Percentiles rank a stretch among this genome's conserved stretches.
phyloP scores from a whole-genome alignment of 2,113 vertebrate species.

The Cottus gobio region DNA sequence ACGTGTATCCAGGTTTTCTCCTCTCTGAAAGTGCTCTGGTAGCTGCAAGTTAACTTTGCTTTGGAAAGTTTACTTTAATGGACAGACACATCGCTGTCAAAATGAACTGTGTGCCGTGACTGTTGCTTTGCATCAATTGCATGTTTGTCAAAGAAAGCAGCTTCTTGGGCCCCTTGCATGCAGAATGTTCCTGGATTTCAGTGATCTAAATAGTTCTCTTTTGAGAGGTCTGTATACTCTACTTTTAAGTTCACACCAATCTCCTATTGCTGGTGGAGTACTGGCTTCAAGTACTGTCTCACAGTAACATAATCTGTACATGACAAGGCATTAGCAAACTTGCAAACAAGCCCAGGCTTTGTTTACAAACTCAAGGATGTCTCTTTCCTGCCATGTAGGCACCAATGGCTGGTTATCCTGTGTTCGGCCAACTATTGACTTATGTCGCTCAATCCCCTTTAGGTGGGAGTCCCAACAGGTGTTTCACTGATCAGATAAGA shows the following conservation, averaged over 20 bases:
- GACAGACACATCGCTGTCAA: not conserved
- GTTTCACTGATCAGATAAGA: slow-evolving; percentile 2
- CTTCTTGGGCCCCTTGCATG: not conserved
- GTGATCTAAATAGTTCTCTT: not conserved
- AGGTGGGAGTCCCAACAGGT: slow-evolving; percentile 17
- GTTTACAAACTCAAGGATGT: slow-evolving; percentile 5
- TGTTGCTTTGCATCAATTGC: not conserved
- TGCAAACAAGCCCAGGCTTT: not conserved
- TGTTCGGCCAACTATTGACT: slow-evolving; percentile 5
- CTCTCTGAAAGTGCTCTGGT: not conserved
- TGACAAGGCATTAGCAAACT: not conserved
- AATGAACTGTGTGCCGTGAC: not conserved
- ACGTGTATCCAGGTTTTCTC: not conserved
- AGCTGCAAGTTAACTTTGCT: not conserved
- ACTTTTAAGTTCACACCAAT: not conserved
- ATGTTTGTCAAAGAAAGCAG: not conserved
- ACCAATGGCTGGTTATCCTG: not conserved
- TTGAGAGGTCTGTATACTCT: not conserved
- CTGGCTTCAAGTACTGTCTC: not conserved
- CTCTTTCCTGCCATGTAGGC: slow-evolving; percentile 1
- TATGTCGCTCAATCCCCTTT: not conserved
- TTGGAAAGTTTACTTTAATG: not conserved
- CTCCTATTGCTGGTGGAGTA: not conserved
- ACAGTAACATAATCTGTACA: not conserved
- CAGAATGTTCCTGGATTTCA: not conserved